These are phyloP conservation scores for Sisyra nigra DNA, from an alignment of 2,888 invertebrate genomes.

Conservation along the genomic window DNA sequence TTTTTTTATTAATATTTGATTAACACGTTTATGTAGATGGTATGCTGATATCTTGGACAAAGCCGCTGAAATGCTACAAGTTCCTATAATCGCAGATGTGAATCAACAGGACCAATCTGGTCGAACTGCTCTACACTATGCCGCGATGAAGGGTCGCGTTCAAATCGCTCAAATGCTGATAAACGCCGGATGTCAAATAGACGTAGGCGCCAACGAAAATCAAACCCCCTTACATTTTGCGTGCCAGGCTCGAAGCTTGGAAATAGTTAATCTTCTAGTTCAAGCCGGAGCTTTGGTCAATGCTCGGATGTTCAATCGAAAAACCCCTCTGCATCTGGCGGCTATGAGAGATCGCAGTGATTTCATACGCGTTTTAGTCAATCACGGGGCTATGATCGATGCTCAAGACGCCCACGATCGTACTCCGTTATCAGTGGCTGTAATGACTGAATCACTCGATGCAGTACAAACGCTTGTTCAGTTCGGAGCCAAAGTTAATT, in stretches of 20 bases:
- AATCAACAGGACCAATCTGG: slow-evolving; percentile 45
- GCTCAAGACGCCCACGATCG: slow-evolving; percentile 27
- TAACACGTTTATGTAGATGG: slow-evolving; percentile 36
- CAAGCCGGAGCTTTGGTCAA: slow-evolving; percentile 41
- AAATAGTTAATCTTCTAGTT: slow-evolving; percentile 26
- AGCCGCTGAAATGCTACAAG: slow-evolving; percentile 29
- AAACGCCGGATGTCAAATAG: slow-evolving; percentile 31
- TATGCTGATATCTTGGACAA: slow-evolving; percentile 58
- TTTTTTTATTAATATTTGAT: not conserved
- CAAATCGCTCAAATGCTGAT: slow-evolving; percentile 42
- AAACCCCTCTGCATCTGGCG: slow-evolving; percentile 27
- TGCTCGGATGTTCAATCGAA: slow-evolving; percentile 31
- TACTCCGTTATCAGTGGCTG: slow-evolving; percentile 30
- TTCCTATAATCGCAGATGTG: slow-evolving; percentile 32
- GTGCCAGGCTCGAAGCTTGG: slow-evolving; percentile 19
- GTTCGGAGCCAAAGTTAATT: slow-evolving; percentile 44
- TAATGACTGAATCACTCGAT: slow-evolving; percentile 24
- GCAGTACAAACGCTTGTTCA: slow-evolving; percentile 32
- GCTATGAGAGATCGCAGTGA: slow-evolving; percentile 22
- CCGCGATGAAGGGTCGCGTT: slow-evolving; percentile 46
- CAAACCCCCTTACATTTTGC: slow-evolving; percentile 28
- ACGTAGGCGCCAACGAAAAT: slow-evolving; percentile 25
- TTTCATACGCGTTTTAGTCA: slow-evolving; percentile 21
- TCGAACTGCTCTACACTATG: slow-evolving; percentile 57
- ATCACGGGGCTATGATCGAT: slow-evolving; percentile 23